Evolutionary conservation across 2,113 vertebrate species (phyloP), one percentile per base, ranked within the genome.

Genomic region (Rhinoderma darwinii): DNA sequence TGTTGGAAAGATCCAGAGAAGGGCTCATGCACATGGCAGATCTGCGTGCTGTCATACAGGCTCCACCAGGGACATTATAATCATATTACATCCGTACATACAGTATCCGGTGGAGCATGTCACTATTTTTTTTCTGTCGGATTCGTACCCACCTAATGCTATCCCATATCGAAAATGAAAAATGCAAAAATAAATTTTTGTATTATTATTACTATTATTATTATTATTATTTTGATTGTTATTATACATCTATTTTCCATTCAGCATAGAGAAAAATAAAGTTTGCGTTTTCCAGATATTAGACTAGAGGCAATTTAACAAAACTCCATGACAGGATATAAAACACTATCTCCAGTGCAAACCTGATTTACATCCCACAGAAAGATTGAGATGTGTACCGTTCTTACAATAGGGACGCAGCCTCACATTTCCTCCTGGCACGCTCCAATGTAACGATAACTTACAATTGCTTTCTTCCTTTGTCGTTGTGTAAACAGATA

Each of bases 401-500:
- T n/a, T 61, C 15, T 1, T 25, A 81, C 56, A 25, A 22, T 25
- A 20, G 79, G 39, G 79, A 82, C 25, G 22, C 39, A 43, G 37
- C 32, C 51, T 79, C 30, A 80, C 50, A 59, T 80, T 80, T 80
- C 78, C 51, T 61, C 43, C 78, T 80, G 78, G 78, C 54, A 80
- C 37, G 12, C 12, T 44, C n/a, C 59, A 30, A 44, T 30, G 79
- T 17, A 30, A 30, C 44, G 44, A 82, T 63, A 44, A 82, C 22
- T 82, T 43, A 82, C 54, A 82, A 82, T 30, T 0, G 25, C 15
- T 82, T 66, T 43, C 27, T 82, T 20, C 44, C 39, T 44, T 44
- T 54, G 7, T 5, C n/a, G 79, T 82, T 82, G 17, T 66, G 39
- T 82, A 66, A 82, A 82, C 79, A 82, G 79, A 82, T 82, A 66